These are phyloP conservation scores for Margaritifera margaritifera DNA, from an alignment of 2,888 invertebrate genomes.

Conservation along the genomic window DNA sequence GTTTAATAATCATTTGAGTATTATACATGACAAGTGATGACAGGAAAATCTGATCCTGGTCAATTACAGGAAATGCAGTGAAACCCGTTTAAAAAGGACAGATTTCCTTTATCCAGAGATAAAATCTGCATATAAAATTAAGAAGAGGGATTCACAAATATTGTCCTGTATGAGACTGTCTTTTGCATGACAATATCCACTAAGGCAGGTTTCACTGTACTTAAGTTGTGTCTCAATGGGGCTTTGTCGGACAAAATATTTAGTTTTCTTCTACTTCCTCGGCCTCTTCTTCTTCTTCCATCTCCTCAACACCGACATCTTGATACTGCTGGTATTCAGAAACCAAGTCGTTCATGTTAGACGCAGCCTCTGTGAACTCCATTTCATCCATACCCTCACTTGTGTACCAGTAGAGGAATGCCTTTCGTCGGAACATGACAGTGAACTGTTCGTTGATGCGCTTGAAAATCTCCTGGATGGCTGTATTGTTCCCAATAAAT, in stretches of 20 bases:
- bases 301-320: conserved; percentile 77
- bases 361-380: conserved; percentile 87
- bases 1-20: too few relatives aligned
- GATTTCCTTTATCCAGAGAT: too few relatives aligned
- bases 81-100: too few relatives aligned
- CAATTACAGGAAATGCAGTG: too few relatives aligned
- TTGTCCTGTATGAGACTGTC: too few relatives aligned
- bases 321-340: conserved; percentile 56
- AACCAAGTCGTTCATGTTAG: conserved; percentile 84
- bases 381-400: conserved; percentile 97
- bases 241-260: background rate
- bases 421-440: conserved; percentile 95
- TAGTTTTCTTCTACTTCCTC: conserved; percentile 6
- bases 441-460: conserved; percentile 75
- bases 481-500: conserved; percentile 80
- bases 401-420: conserved; percentile 98
- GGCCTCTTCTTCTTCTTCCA: conserved; percentile 64
- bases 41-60: too few relatives aligned
- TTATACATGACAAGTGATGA: too few relatives aligned
- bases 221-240: background rate
- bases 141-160: too few relatives aligned
- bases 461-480: conserved; percentile 63
- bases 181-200: too few relatives aligned
- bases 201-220: too few relatives aligned
- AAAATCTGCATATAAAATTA: too few relatives aligned